Conservation (phyloP, 2,113 vertebrate species). For the Sminthopsis crassicaudata region DNA sequence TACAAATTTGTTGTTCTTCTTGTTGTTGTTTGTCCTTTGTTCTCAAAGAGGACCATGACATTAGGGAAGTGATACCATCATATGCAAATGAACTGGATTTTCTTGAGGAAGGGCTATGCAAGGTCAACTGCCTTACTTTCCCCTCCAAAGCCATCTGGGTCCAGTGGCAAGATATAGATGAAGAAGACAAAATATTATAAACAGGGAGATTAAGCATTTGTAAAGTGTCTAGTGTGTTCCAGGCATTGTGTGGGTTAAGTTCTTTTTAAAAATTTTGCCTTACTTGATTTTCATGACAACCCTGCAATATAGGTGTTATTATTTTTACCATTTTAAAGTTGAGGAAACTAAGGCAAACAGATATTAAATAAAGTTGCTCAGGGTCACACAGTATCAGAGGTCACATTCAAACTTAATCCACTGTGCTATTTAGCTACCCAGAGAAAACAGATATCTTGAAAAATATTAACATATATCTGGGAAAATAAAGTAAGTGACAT, state of each 20-base stretch:
- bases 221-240: background rate
- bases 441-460: background rate
- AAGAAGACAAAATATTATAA: background rate
- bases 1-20: background rate
- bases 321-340: background rate
- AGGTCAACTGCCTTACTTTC: too few species aligned
- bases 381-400: background rate
- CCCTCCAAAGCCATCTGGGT: too few species aligned
- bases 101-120: too few species aligned
- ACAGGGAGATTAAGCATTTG: background rate
- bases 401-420: background rate
- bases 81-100: too few species aligned
- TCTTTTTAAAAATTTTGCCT: background rate
- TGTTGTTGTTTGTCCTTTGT: too few species aligned
- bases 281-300: background rate
- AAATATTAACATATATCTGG: slow-evolving; percentile 21
- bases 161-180: too few species aligned
- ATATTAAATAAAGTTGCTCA: background rate
- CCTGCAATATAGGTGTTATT: background rate
- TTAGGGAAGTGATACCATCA: too few species aligned
- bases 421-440: background rate
- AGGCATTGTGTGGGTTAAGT: background rate
- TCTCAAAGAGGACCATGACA: too few species aligned
- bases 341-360: background rate
- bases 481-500: background rate